These are phyloP conservation scores for Acanthurus lineatus DNA, from an alignment of 2,797 vertebrate genomes.

Conservation along the genomic window DNA sequence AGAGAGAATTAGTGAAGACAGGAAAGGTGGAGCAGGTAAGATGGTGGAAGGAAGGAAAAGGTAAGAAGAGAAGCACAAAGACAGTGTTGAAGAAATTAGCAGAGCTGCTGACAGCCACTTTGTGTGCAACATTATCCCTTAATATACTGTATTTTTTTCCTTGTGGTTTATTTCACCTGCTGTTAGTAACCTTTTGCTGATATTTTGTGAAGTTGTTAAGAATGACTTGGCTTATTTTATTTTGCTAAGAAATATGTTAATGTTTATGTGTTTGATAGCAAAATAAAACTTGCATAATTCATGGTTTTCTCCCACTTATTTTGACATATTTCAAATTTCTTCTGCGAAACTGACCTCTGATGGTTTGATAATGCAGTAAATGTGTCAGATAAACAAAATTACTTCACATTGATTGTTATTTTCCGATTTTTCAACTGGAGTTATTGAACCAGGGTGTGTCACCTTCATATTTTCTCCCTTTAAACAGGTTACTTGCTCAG, in stretches of 20 bases:
- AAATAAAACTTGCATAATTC: not conserved
- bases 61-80: not conserved
- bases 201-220: not conserved
- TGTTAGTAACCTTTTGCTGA: not conserved
- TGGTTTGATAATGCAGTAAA: not conserved
- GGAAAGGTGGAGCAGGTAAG: constrained; percentile 5
- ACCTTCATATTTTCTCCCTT: not conserved
- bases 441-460: not conserved
- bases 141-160: not conserved
- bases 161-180: not conserved
- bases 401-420: not conserved
- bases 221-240: not conserved
- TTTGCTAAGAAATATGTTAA: not conserved
- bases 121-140: not conserved
- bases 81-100: not conserved
- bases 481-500: not conserved
- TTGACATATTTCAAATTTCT: not conserved
- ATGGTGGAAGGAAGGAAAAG: not conserved
- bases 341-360: not conserved
- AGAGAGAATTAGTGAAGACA: constrained; percentile 43
- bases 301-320: not conserved
- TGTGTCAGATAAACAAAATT: not conserved
- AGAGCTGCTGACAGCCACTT: not conserved
- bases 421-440: not conserved
- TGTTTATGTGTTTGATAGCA: not conserved